Percentiles rank a stretch among this genome's conserved stretches.
Conservation (phyloP, 2,797 vertebrate genomes). For the Buphagus erythrorhynchus region DNA sequence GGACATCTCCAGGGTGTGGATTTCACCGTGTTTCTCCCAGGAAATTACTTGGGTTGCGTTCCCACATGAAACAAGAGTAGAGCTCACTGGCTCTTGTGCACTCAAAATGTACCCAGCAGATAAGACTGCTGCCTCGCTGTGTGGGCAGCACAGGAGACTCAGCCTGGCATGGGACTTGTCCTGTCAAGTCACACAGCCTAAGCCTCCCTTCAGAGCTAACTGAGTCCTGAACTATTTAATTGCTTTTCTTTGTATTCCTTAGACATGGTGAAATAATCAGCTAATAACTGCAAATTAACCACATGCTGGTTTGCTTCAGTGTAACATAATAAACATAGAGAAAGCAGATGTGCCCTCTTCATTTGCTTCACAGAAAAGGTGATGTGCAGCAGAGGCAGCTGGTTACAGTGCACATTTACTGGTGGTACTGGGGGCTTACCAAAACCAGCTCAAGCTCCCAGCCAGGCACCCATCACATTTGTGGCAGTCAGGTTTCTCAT, state of each 20-base stretch:
- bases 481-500: background rate
- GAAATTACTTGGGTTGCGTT: background rate
- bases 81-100: background rate
- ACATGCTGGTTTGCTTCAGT: background rate
- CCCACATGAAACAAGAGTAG: background rate
- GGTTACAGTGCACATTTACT: background rate
- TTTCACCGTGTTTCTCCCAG: background rate
- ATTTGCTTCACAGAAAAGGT: background rate
- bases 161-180: background rate
- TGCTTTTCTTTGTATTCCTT: background rate
- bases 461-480: background rate
- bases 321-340: conserved; percentile 10
- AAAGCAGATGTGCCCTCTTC: background rate
- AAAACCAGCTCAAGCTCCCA: background rate
- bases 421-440: background rate
- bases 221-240: background rate
- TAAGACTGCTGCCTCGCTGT: rapidly evolving
- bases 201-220: background rate
- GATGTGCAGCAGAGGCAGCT: background rate
- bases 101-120: background rate
- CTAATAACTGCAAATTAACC: background rate
- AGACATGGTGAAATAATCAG: background rate
- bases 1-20: background rate
- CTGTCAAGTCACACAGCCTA: background rate
- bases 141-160: rapidly evolving